Base-by-base conservation (phyloP, 2,113 vertebrate species). In the Arvicanthis niloticus region DNA sequence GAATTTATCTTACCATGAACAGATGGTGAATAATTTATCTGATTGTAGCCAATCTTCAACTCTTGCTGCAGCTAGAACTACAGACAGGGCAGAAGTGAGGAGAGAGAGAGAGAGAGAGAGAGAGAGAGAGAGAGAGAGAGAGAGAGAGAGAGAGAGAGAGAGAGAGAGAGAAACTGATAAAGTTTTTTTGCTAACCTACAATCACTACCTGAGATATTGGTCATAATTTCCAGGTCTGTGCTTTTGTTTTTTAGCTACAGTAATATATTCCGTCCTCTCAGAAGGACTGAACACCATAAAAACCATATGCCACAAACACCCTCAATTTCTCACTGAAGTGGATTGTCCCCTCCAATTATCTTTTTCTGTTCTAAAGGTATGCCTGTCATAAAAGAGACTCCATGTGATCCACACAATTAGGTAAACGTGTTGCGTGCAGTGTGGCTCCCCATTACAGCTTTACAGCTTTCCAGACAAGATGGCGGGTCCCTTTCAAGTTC, bases 1-100 rank as follows among this genome's bases (percentile, higher is more conserved):
- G 84, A 58, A 95, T 84, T 95, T 81, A 94, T 95, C 89, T 94
- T 92, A 82, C 68, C 34, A 34, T 12, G 80, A 97, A 81, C 96
- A 98, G 97, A 97, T 60, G 91, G 78, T 0, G 0, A 96, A 67
- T 51, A 93, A 75, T 92, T 86, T 85, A 92, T 93, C 34, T 93
- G 82, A 56, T 37, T 94, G 60, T 70, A 89, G 95, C 81, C 53
- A 93, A 95, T 76, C 62, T 96, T 92, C 45, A 94, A 15, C 56
- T 97, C 75, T 92, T 88, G 80, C 80, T 95, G 17, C 22, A 81
- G 51, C 40, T 93, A 70, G n/a, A 85, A 53, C 65, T 92, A 21
- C 4, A 1, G 26, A 80, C 84, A 94, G 78, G 22, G 48, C 2
- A 78, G 93, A 73, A 51, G 53, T 0, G 16, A 62, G 87, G 82